A percentile compares a stretch with the other conserved stretches of the same genome.
These are phyloP conservation scores for Geotrupes spiniger DNA, from an alignment of 2,888 invertebrate genomes.

Conservation along the genomic window DNA sequence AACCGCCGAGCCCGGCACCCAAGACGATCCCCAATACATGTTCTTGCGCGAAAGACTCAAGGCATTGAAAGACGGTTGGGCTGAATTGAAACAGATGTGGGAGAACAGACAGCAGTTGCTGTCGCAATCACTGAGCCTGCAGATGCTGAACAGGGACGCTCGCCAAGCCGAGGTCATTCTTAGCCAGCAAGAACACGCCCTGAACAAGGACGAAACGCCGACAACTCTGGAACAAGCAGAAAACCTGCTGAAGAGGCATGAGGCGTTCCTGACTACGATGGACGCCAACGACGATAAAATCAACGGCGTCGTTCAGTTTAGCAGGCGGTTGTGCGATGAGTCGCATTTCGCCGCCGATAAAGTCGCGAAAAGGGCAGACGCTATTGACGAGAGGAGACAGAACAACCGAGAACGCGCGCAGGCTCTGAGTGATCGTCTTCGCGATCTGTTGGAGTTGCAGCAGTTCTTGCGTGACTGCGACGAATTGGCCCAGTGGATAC, in stretches of 20 bases:
- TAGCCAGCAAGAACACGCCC: slow-evolving; percentile 96
- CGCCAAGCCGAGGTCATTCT: slow-evolving; percentile 96
- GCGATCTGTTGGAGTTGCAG: slow-evolving; percentile 92
- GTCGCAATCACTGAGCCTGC: slow-evolving; percentile 91
- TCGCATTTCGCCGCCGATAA: slow-evolving; percentile 95
- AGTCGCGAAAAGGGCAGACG: slow-evolving; percentile 93
- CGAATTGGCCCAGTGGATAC: slow-evolving; percentile 97
- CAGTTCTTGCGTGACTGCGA: slow-evolving; percentile 95
- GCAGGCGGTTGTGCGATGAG: slow-evolving; percentile 77
- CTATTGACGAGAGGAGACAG: slow-evolving; percentile 84
- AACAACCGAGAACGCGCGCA: slow-evolving; percentile 89
- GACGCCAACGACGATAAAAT: slow-evolving; percentile 99
- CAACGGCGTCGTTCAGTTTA: slow-evolving; percentile 93
- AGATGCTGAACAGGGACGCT: slow-evolving; percentile 94
- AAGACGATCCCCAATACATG: slow-evolving; percentile 99
- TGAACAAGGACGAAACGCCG: slow-evolving; percentile 95
- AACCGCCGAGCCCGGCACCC: slow-evolving; percentile 81
- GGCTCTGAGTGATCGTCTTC: slow-evolving; percentile 87
- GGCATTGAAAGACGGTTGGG: slow-evolving; percentile 98
- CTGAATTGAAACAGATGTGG: slow-evolving; percentile 99
- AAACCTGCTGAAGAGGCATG: slow-evolving; percentile 94
- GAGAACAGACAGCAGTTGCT: slow-evolving; percentile 94
- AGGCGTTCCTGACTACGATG: slow-evolving; percentile 99
- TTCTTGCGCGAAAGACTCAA: slow-evolving; percentile 97
- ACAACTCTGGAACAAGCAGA: slow-evolving; percentile 95